Evolutionary conservation across 35 echinoderm and acorn worm genomes (phyloP).

Genomic region (Eucidaris tribuloides): DNA sequence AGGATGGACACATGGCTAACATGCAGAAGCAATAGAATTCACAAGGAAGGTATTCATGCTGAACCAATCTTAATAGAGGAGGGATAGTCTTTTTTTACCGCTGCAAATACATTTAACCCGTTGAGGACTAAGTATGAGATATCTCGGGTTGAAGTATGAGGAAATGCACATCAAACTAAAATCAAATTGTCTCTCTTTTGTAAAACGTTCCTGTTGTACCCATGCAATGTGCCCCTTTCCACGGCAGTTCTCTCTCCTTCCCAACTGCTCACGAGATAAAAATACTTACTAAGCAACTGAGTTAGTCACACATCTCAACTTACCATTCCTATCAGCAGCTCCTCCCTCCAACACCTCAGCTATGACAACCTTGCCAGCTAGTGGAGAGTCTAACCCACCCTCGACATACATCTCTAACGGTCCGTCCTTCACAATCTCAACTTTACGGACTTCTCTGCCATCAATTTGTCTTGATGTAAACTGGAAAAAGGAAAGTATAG

Average conservation of each 20-base stretch:
- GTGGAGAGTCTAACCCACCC: conserved; percentile 57
- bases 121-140: too few relatives aligned
- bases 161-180: too few relatives aligned
- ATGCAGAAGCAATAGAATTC: neutral
- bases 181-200: too few relatives aligned
- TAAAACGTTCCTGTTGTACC: too few relatives aligned
- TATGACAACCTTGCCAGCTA: conserved; percentile 64
- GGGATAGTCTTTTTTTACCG: too few relatives aligned
- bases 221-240: too few relatives aligned
- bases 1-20: neutral
- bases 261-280: too few relatives aligned
- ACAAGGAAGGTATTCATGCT: neutral
- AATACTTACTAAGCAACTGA: neutral
- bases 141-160: too few relatives aligned
- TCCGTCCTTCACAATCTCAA: conserved; percentile 66
- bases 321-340: conserved; percentile 55
- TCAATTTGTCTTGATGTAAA: conserved; percentile 59
- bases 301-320: neutral
- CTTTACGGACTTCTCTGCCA: conserved; percentile 40
- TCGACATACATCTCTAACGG: conserved; percentile 74
- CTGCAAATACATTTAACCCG: too few relatives aligned
- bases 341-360: conserved; percentile 65
- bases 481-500: conserved; percentile 20
- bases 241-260: too few relatives aligned
- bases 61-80: too few relatives aligned